Conservation (phyloP, 2,888 invertebrate species). For the Sepioteuthis lessoniana region DNA sequence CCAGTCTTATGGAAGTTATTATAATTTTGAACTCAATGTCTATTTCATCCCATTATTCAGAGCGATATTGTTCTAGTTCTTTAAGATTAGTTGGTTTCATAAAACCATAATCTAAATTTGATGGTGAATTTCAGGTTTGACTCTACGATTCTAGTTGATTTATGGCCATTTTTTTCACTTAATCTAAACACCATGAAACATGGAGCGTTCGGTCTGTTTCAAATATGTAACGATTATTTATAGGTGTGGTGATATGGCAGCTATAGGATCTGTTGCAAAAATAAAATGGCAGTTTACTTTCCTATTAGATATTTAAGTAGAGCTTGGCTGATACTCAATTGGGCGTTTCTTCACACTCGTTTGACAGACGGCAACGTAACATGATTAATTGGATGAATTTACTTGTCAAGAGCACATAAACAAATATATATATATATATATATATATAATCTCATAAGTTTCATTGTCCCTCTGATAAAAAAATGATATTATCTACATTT, state of each 20-base stretch:
- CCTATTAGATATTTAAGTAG: background rate
- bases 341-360: background rate
- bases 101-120: background rate
- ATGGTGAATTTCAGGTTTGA: background rate
- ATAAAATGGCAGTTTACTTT: background rate
- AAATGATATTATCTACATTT: too few species aligned
- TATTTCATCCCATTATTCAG: too few species aligned
- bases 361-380: background rate
- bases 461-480: too few species aligned
- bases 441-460: too few species aligned
- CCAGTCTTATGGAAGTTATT: too few species aligned
- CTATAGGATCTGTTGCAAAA: background rate
- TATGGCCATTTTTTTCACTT: background rate
- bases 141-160: background rate
- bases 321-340: background rate
- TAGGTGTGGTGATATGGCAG: background rate
- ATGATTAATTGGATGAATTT: background rate
- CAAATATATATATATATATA: too few species aligned
- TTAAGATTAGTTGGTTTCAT: background rate
- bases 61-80: too few species aligned
- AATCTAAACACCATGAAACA: background rate
- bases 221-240: background rate
- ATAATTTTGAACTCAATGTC: too few species aligned
- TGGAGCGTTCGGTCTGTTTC: background rate
- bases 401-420: background rate